These are phyloP conservation scores for Chionodraco myersi DNA, from an alignment of 2,113 vertebrate species.

Conservation along the genomic window DNA sequence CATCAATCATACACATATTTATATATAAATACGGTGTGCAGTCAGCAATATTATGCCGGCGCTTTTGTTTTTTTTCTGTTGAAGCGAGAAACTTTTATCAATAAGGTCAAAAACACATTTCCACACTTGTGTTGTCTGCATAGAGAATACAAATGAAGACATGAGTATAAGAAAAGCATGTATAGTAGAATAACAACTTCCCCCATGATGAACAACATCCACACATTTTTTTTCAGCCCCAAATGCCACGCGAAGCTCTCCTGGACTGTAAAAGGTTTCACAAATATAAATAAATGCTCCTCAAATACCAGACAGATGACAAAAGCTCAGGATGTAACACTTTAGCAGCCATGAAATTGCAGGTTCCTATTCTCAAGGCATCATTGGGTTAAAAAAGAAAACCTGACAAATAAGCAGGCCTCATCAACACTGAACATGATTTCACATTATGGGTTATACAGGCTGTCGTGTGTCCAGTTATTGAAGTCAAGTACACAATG, in stretches of 20 bases:
- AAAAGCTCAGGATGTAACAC: conserved; percentile 33
- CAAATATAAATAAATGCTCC: conserved; percentile 58
- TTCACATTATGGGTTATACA: conserved; percentile 71
- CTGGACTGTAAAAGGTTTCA: conserved; percentile 55
- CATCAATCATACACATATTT: conserved; percentile 80
- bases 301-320: conserved; percentile 66
- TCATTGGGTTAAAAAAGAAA: conserved; percentile 41
- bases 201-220: conserved; percentile 52
- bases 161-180: conserved; percentile 61
- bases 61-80: conserved; percentile 33
- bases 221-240: conserved; percentile 27
- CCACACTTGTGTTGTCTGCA: conserved; percentile 75
- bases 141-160: conserved; percentile 70
- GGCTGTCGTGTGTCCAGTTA: conserved; percentile 55
- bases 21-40: conserved; percentile 81
- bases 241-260: conserved; percentile 40
- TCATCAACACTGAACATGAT: conserved; percentile 6
- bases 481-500: conserved; percentile 10
- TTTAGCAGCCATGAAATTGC: conserved; percentile 48
- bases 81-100: conserved; percentile 45
- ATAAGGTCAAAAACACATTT: conserved; percentile 53
- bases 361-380: conserved; percentile 13
- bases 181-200: conserved; percentile 48
- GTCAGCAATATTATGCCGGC: conserved; percentile 62
- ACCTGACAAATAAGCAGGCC: conserved; percentile 25